A percentile compares a stretch with the other conserved stretches of the same genome.
Conservation (phyloP, 2,797 vertebrate species). For the Tragopan temminckii region DNA sequence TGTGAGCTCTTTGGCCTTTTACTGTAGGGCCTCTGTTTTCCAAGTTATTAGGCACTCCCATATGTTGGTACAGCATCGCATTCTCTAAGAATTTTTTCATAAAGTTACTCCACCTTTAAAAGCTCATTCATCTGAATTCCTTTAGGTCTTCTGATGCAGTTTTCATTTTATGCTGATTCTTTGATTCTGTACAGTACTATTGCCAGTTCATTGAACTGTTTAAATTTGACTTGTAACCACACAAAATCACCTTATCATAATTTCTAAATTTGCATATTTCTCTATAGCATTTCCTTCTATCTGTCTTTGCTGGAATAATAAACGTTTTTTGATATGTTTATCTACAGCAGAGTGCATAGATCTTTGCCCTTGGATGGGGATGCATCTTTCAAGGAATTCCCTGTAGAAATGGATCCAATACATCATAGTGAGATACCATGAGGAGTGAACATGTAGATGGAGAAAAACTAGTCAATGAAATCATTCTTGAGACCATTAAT, state of each 20-base stretch:
- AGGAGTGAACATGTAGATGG: not conserved
- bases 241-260: not conserved
- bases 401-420: not conserved
- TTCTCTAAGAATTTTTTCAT: not conserved
- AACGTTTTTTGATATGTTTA: rapidly evolving
- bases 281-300: not conserved
- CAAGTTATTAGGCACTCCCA: not conserved
- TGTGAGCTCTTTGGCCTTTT: not conserved
- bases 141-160: not conserved
- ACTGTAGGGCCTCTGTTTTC: not conserved
- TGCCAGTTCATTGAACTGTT: not conserved
- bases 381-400: not conserved
- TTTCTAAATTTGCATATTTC: not conserved
- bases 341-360: not conserved
- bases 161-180: not conserved
- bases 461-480: slow-evolving; percentile 56
- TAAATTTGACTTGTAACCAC: not conserved
- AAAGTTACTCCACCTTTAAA: not conserved
- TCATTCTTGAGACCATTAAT: not conserved
- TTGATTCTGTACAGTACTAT: not conserved
- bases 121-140: not conserved
- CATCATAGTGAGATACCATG: not conserved
- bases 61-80: not conserved
- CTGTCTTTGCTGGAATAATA: not conserved
- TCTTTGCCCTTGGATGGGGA: not conserved